phyloP scores from a whole-genome alignment of 2,113 vertebrate species.

The Perca fluviatilis region DNA sequence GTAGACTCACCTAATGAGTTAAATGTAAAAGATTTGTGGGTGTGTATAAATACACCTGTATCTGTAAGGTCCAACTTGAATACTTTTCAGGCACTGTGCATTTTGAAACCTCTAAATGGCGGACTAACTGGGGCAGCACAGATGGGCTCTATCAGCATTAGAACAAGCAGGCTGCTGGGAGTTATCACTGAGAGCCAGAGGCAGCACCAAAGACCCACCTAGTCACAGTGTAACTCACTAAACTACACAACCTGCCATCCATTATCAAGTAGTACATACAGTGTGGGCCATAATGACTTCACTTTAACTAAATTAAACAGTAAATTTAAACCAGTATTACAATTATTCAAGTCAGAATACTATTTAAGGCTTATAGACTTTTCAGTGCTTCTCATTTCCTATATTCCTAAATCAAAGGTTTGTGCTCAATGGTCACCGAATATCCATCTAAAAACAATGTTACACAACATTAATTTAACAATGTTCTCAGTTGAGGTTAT shows the following conservation, averaged over 20 bases:
- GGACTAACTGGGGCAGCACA: neutral
- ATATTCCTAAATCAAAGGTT: neutral
- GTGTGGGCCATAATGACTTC: neutral
- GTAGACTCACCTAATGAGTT: too few species aligned
- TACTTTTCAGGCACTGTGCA: neutral
- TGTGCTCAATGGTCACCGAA: neutral
- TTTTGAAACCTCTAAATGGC: neutral
- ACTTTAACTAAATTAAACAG: neutral
- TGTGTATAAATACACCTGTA: neutral
- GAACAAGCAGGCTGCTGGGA: constrained; percentile 49
- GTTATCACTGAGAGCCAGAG: constrained; percentile 78
- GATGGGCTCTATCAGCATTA: constrained; percentile 74
- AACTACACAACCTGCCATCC: neutral
- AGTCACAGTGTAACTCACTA: constrained; percentile 14
- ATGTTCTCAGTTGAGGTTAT: neutral
- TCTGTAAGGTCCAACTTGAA: neutral
- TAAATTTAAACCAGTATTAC: neutral
- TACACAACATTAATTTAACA: neutral
- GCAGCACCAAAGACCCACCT: constrained; percentile 68
- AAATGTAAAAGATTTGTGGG: too few species aligned
- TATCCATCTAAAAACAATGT: neutral
- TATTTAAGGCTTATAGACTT: neutral
- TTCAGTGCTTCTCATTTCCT: neutral
- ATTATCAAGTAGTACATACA: neutral
- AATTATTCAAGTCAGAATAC: neutral